These are phyloP conservation scores for Craseonycteris thonglongyai DNA, from an alignment of 2,113 vertebrate species.

Conservation along the genomic window DNA sequence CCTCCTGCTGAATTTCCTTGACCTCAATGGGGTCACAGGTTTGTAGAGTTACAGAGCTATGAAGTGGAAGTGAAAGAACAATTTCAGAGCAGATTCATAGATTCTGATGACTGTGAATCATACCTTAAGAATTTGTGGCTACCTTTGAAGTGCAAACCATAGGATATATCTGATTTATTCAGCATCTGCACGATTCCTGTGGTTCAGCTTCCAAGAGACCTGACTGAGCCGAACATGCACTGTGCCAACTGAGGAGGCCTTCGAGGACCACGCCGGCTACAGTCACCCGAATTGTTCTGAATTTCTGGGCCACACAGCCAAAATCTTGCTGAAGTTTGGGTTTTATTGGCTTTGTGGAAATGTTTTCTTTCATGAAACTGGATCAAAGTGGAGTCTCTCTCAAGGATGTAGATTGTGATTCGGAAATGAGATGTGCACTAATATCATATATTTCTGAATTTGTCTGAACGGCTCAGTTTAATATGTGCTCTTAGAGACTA, in stretches of 20 bases:
- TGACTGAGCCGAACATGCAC: conserved; percentile 31
- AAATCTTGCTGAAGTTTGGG: conserved; percentile 36
- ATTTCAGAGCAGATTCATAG: conserved; percentile 42
- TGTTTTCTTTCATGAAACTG: background rate
- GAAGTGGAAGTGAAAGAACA: conserved; percentile 25
- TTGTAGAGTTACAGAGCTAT: conserved; percentile 47
- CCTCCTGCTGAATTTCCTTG: conserved; percentile 20
- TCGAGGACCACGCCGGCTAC: background rate
- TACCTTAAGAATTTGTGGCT: conserved; percentile 65
- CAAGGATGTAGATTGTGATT: background rate
- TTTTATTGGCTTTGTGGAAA: conserved; percentile 16
- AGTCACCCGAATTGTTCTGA: conserved; percentile 10
- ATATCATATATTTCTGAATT: background rate
- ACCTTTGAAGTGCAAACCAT: conserved; percentile 64
- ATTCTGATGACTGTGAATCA: conserved; percentile 61
- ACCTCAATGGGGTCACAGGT: background rate
- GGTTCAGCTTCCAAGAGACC: conserved; percentile 43
- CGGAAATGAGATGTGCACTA: background rate
- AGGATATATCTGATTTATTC: conserved; percentile 53
- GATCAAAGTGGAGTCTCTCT: background rate
- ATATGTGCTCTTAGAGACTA: background rate
- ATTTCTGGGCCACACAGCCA: background rate
- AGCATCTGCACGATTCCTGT: conserved; percentile 30
- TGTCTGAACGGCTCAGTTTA: background rate
- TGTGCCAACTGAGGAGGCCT: background rate